A percentile compares a stretch with the other conserved stretches of the same genome.
phyloP scores from a whole-genome alignment of 2,888 invertebrate species.

The Linnaemya tessellans region DNA sequence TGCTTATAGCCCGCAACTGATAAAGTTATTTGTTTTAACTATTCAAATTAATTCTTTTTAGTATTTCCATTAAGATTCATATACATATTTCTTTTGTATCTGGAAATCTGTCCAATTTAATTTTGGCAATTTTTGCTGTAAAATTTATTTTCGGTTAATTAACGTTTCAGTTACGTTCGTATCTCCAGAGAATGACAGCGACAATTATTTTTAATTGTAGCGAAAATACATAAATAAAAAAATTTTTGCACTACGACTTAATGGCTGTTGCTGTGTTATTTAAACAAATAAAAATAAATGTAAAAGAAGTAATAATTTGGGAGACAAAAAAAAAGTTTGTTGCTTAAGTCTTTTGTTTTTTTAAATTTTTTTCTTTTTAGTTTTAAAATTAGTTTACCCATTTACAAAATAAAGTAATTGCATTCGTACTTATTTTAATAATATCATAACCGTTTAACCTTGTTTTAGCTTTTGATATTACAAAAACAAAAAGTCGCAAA shows the following conservation, averaged over 20 bases:
- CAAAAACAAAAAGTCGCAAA: background rate
- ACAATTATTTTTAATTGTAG: conserved; percentile 66
- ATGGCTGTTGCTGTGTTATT: conserved; percentile 1
- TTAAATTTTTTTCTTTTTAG: background rate
- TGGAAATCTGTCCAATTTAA: no score
- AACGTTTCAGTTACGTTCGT: conserved; percentile 41
- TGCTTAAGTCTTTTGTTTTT: conserved; percentile 59
- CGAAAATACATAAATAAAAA: conserved; percentile 44
- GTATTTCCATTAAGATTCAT: no score
- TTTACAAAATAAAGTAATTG: conserved; percentile 56
- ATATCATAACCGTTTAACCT: conserved; percentile 50
- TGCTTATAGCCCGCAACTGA: no score
- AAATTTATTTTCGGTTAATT: no score
- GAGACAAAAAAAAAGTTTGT: conserved; percentile 34
- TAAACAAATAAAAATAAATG: conserved; percentile 22
- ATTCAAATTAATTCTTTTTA: no score
- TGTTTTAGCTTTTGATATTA: conserved; percentile 23
- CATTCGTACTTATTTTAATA: conserved; percentile 51
- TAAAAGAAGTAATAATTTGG: background rate
- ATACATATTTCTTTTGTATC: no score
- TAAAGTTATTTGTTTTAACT: no score
- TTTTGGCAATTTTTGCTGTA: no score
- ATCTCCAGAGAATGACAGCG: conserved; percentile 54
- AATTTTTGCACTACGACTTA: conserved; percentile 14
- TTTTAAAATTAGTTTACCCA: conserved; percentile 7